These are phyloP conservation scores for Festucalex cinctus DNA, from an alignment of 2,113 vertebrate species.

Conservation along the genomic window DNA sequence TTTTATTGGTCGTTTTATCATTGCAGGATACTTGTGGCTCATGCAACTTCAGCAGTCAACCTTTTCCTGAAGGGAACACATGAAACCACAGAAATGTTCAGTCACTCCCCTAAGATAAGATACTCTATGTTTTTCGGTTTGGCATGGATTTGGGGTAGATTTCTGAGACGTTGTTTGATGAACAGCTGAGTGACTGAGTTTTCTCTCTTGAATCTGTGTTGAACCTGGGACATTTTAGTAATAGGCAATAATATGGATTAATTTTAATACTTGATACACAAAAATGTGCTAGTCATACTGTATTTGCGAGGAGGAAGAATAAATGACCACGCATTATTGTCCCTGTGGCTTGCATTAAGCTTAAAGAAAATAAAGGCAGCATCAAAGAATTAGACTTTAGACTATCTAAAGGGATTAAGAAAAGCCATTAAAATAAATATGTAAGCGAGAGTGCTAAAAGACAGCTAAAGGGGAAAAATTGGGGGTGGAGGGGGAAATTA, in stretches of 20 bases:
- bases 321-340: too few species aligned
- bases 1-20: background rate
- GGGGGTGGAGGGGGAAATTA: too few species aligned
- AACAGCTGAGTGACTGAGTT: background rate
- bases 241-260: background rate
- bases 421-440: too few species aligned
- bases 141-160: background rate
- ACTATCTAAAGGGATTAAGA: too few species aligned
- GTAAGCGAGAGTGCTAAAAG: too few species aligned
- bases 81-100: background rate
- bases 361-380: too few species aligned
- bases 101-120: background rate
- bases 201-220: background rate
- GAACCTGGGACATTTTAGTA: background rate
- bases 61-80: background rate
- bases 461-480: too few species aligned
- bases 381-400: too few species aligned
- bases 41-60: background rate
- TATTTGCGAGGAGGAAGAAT: too few species aligned
- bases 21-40: background rate
- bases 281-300: too few species aligned
- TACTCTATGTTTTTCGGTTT: background rate
- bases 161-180: background rate
- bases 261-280: too few species aligned
- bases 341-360: too few species aligned